Evolutionary conservation across 1,140 invertebrate genomes (phyloP).

Genomic region (Hormaphis cornu): DNA sequence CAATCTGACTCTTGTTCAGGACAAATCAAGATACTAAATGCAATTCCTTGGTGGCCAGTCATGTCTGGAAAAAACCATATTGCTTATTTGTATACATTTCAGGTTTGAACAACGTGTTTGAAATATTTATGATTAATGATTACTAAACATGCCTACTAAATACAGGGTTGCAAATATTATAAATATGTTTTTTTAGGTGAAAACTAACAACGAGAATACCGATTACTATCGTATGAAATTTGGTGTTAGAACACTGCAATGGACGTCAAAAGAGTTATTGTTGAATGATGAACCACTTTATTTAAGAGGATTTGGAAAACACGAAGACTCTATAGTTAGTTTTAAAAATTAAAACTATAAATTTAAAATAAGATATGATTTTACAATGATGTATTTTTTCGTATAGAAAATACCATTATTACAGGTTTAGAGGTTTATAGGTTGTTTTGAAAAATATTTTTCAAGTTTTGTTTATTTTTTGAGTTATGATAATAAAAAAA

Average conservation of each 20-base stretch:
- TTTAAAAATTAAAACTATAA: not conserved
- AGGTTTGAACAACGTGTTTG: not conserved
- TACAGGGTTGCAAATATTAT: too few species aligned
- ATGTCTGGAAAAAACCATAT: slow-evolving; percentile 17
- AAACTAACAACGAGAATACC: slow-evolving; percentile 35
- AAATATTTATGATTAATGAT: too few species aligned
- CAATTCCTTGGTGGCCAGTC: slow-evolving; percentile 10
- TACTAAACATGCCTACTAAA: too few species aligned
- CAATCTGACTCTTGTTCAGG: not conserved
- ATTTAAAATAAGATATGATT: too few species aligned
- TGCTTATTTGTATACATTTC: slow-evolving; percentile 12
- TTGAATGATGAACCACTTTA: slow-evolving; percentile 82
- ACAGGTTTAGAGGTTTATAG: too few species aligned
- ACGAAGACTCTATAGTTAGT: slow-evolving; percentile 85
- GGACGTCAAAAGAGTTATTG: slow-evolving; percentile 62
- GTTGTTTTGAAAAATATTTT: too few species aligned
- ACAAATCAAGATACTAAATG: not conserved
- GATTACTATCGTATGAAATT: slow-evolving; percentile 77
- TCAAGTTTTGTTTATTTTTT: too few species aligned
- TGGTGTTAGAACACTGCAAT: slow-evolving; percentile 75
- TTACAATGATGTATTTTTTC: too few species aligned
- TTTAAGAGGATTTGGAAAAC: slow-evolving; percentile 83
- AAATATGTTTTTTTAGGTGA: not conserved
- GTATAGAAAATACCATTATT: too few species aligned
- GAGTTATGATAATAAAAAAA: too few species aligned